Conservation (phyloP, 2,888 invertebrate species). For the Epinotia brunnichana region DNA sequence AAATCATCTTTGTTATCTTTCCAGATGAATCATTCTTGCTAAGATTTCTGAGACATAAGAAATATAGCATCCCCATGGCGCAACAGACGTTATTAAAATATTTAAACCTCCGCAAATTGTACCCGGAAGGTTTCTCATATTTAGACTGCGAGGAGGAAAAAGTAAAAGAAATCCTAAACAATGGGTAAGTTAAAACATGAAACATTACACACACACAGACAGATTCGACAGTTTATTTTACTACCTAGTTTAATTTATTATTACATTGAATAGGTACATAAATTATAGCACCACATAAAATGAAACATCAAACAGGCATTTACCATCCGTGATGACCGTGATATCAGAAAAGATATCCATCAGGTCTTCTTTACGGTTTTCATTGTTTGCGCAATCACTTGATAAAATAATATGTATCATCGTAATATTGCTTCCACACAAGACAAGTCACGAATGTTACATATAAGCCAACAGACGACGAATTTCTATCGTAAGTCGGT, state of each 20-base stretch:
- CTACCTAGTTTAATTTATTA: too few species aligned
- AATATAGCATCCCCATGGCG: conserved; percentile 91
- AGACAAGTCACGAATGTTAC: conserved; percentile 27
- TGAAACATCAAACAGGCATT: too few species aligned
- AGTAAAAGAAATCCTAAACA: conserved; percentile 85
- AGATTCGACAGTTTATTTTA: too few species aligned
- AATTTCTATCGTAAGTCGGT: conserved; percentile 2
- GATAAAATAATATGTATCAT: background rate
- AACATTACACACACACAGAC: too few species aligned
- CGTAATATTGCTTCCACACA: conserved; percentile 8
- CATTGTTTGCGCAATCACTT: conserved; percentile 6
- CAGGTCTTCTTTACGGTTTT: background rate
- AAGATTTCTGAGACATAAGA: conserved; percentile 89
- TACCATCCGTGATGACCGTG: too few species aligned
- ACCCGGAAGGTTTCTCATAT: conserved; percentile 85
- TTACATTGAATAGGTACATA: too few species aligned
- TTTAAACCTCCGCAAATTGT: conserved; percentile 88
- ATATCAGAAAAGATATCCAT: too few species aligned
- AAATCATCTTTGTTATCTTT: conserved; percentile 46
- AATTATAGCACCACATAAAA: too few species aligned
- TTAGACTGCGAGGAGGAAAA: conserved; percentile 86
- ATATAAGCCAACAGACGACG: conserved; percentile 17
- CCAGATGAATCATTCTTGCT: conserved; percentile 89
- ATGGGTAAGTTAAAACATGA: conserved; percentile 82
- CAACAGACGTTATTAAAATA: conserved; percentile 91